phyloP scores from a whole-genome alignment of 30 jellyfish, hydroid and myxozoan species.

The Cassiopea xamachana region DNA sequence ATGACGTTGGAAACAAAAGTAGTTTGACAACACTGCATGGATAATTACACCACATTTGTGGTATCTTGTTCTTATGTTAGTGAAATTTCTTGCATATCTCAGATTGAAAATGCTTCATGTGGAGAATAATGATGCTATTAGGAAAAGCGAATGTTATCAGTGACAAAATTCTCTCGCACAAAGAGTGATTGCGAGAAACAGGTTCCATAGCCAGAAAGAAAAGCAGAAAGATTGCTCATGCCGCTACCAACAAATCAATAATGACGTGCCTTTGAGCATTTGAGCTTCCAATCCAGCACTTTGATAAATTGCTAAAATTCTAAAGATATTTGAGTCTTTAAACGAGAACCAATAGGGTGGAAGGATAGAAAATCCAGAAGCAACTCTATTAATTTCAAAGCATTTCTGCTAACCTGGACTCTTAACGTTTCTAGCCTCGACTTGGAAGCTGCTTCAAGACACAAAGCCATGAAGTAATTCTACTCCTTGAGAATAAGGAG shows the following conservation, averaged over 20 bases:
- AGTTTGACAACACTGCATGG: constrained; percentile 31
- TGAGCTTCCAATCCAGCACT: too few species aligned
- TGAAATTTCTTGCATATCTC: constrained; percentile 7
- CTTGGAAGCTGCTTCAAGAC: too few species aligned
- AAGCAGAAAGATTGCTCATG: neutral
- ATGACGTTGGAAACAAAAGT: constrained; percentile 15
- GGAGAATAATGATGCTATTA: neutral
- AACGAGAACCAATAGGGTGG: too few species aligned
- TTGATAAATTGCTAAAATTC: too few species aligned
- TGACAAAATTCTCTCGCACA: neutral
- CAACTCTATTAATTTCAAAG: too few species aligned
- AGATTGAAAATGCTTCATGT: neutral
- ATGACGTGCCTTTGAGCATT: neutral
- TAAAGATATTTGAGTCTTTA: too few species aligned
- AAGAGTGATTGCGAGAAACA: neutral
- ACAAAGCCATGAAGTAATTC: too few species aligned
- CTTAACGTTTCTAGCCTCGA: too few species aligned
- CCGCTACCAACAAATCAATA: neutral
- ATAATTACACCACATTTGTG: constrained; percentile 33
- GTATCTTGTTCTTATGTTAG: constrained; percentile 2
- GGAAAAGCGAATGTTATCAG: neutral
- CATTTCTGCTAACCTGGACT: too few species aligned
- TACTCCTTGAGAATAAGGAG: too few species aligned
- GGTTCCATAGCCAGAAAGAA: neutral
- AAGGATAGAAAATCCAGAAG: too few species aligned